Evolutionary conservation across 1,140 invertebrate genomes (phyloP), one percentile per base, ranked within the genome.

Genomic region (Phenacoccus solenopsis): DNA sequence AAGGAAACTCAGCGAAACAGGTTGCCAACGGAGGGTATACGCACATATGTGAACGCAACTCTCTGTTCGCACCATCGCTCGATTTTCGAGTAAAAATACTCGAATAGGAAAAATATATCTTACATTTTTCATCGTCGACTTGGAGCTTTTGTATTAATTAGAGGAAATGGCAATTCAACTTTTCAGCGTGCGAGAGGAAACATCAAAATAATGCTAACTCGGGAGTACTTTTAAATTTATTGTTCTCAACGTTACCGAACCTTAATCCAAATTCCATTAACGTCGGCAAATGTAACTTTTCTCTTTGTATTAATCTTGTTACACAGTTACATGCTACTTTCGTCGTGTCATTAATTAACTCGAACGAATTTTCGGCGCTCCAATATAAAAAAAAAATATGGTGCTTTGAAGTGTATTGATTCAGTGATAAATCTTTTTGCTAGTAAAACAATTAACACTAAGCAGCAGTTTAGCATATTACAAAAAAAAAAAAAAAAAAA

Each of bases 231-330:
- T 49, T 49, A 49, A 49, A 49, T 49, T 49, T 49, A 49, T 49
- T 49, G 38, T 49, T 49, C 38, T 49, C 38, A 49, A 49, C 38
- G 38, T 2, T 49, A 49, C 38, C 16, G 38, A 49, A 49, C 38
- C 38, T 49, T 49, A 49, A 49, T 49, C 38, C 38, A 49, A 49
- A 49, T 49, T 49, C 38, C 38, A 49, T 49, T 49, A 49, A n/a
- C 16, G 38, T n/a, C 3, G 38, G 38, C 3, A 49, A 49, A 49
- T 49, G 38, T 49, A 16, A n/a, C 38, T n/a, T 49, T 49, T 49
- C 38, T 49, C 16, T 16, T 49, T 49, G 38, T 49, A 49, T 49
- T 49, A 49, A 49, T 49, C 38, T 49, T 16, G 38, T 49, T 49
- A 49, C 16, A n/a, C 16, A 49, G 38, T 49, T n/a, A n/a, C n/a